phyloP scores from a whole-genome alignment of 2,797 vertebrate species.

The Gymnothorax reevesii region DNA sequence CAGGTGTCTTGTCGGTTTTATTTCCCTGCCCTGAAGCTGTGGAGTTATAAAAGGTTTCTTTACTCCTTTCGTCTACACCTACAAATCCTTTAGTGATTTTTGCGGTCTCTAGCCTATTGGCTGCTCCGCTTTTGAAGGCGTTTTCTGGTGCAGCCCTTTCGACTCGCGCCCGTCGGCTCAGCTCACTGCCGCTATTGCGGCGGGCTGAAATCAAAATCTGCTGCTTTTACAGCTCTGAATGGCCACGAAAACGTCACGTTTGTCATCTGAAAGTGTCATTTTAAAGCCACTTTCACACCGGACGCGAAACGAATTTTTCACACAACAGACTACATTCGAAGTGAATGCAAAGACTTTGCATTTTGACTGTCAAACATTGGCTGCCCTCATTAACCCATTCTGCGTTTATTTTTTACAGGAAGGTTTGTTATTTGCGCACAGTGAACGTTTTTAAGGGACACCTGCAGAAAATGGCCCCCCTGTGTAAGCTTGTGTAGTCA shows the following conservation, averaged over 20 bases:
- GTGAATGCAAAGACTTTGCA: too few relatives aligned
- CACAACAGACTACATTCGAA: too few relatives aligned
- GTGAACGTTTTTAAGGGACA: background rate
- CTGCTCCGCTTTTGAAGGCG: background rate
- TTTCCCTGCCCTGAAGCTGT: background rate
- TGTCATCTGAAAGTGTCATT: too few relatives aligned
- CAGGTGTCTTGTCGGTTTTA: background rate
- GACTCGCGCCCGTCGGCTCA: background rate
- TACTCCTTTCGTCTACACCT: background rate
- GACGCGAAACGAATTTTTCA: too few relatives aligned
- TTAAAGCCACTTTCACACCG: too few relatives aligned
- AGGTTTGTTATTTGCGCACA: too few relatives aligned
- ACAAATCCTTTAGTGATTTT: background rate
- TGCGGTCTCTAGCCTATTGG: background rate
- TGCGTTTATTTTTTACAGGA: too few relatives aligned
- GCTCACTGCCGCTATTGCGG: background rate
- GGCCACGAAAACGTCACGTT: too few relatives aligned
- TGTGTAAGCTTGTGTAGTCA: background rate
- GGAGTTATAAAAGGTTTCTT: background rate
- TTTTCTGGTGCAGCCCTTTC: background rate
- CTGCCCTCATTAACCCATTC: too few relatives aligned
- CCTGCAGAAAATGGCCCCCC: background rate
- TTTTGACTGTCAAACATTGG: too few relatives aligned
- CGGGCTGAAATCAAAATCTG: too few relatives aligned
- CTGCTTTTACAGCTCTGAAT: too few relatives aligned